Base-by-base conservation (phyloP, 2,797 vertebrate species). In the Danio aesculapii region DNA sequence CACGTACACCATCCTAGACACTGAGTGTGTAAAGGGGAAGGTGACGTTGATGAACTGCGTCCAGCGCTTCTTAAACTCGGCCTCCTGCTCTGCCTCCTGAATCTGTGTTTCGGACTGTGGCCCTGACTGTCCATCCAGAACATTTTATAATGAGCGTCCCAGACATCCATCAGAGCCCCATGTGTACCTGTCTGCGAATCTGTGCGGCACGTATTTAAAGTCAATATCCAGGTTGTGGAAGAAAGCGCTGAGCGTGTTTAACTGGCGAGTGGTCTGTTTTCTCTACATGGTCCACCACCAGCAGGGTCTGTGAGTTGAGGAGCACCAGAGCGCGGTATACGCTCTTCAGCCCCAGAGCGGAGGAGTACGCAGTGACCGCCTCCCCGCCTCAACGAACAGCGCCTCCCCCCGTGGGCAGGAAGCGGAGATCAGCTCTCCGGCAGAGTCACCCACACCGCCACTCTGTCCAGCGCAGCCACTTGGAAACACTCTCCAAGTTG, bases 171-270 rank as follows among this genome's bases (percentile, higher is more conserved):
- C 95, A 99, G 93, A 10, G 96, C 97, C 14, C 98, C 98, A 4
- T 95, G n/a, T 96, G 58, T 96, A 97, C 82, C 86, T 95, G 86
- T 94, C 96, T 93, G 94, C 93, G 88, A 96, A 96, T 84, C 83
- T 95, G 83, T 96, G 96, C 0, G 96, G 94, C 39, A 98, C 94
- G 9, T 99, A 99, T 87, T 98, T 99, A 89, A 99, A 99, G 90
- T 99, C 98, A 70, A 99, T 99, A 90, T 99, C 98, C n/a, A 99
- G 94, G 85, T 99, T 99, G 92, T 99, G 98, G 91, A 99, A 99
- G 92, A 99, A 99, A 50, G 98, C 97, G 83, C 98, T 99, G 90
- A 96, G 91, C 41, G 94, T 92, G 76, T 87, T n/a, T 92, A 8
- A 99, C 78, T 0, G 97, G 96, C 14, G 98, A 99, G 71, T 95